Evolutionary conservation across 2,113 vertebrate species (phyloP), one percentile per base, ranked within the genome.

Genomic region (Lampris incognitus): DNA sequence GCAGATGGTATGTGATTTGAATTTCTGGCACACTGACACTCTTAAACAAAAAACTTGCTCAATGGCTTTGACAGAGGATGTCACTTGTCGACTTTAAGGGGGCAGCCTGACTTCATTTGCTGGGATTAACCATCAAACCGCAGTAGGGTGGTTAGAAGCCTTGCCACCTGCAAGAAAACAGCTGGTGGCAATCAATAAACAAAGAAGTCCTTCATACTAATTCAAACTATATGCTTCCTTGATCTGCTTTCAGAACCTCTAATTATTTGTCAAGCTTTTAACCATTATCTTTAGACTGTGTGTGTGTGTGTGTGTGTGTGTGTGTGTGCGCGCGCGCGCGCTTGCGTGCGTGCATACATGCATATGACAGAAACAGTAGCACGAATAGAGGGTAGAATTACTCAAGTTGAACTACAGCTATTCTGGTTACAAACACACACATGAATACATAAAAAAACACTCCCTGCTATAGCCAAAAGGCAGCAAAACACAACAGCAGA

Each of bases 361-460:
- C 59, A 13, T 1, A 13, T 11, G 39, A 4, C 2, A 37, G n/a
- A 49, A n/a, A 63, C 11, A 65, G 13, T 10, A 1, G 11, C 8
- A 46, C 4, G 44, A 46, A 7, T 7, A 55, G 13, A 36, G 3
- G 49, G 52, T 51, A 61, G 60, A 24, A 24, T 24, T 24, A 24
- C 46, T 60, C 6, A 72, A 46, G 50, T 77, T 37, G 70, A 42
- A 85, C 66, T 70, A 66, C 69, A 75, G 48, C 48, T 65, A 69
- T 69, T 67, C 58, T 72, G 58, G 44, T 73, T 39, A 10, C 52
- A 63, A 50, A 64, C 54, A 44, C 37, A 38, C 42, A 63, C 40
- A 80, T 75, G 58, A 66, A 64, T 38, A 39, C 46, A 78, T 44
- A 54, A n/a, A 6, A 2, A 8, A 37, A 60, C 10, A 50, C 3